Conservation (phyloP, 1,140 invertebrate species). For the Saxidomus purpurata region DNA sequence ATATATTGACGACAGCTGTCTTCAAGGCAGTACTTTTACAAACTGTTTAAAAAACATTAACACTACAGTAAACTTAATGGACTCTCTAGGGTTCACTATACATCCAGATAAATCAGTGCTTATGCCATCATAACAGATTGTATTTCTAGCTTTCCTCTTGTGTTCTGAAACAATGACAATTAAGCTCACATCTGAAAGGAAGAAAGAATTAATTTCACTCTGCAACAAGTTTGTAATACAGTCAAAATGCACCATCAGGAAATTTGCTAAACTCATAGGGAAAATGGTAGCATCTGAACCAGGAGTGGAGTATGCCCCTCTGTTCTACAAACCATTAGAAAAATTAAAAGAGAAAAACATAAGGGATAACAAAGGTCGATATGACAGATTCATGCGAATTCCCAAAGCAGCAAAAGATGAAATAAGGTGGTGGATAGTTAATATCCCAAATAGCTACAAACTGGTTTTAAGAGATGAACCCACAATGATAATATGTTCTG, state of each 20-base stretch:
- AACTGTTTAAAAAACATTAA: not conserved
- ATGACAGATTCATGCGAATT: slow-evolving; percentile 20
- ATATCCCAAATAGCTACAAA: no score
- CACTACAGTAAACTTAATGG: slow-evolving; percentile 7
- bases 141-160: slow-evolving; percentile 12
- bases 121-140: not conserved
- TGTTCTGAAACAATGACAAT: no score
- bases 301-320: slow-evolving; percentile 43
- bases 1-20: no score
- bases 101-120: no score
- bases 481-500: no score
- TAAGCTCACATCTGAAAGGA: slow-evolving; percentile 21
- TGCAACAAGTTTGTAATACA: slow-evolving; percentile 3
- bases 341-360: not conserved
- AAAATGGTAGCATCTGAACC: slow-evolving; percentile 37
- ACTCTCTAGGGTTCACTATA: no score
- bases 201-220: slow-evolving; percentile 36
- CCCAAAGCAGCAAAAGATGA: not conserved
- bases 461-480: no score
- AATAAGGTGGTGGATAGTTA: slow-evolving; percentile 50
- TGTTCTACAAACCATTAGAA: slow-evolving; percentile 3
- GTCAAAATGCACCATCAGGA: not conserved
- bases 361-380: not conserved
- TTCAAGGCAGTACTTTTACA: not conserved
- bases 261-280: slow-evolving; percentile 19